Percentiles rank a stretch among this genome's conserved stretches.
Evolutionary conservation across 23 tunicate genomes (phyloP).

Genomic region (Ascidia mentula): DNA sequence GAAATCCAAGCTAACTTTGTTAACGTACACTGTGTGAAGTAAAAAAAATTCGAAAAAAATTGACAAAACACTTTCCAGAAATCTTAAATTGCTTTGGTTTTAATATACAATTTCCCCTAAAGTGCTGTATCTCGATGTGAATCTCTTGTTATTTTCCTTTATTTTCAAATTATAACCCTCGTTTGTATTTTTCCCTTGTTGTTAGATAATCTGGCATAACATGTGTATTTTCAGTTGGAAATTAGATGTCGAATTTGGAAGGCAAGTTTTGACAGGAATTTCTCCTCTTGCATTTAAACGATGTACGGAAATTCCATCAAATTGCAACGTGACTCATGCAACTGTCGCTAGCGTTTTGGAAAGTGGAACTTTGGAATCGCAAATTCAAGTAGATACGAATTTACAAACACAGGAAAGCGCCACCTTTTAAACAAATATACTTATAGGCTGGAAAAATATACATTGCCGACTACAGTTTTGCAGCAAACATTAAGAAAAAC

Average conservation of each 20-base stretch:
- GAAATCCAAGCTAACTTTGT: no score
- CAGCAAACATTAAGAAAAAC: conserved; percentile 11
- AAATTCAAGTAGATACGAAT: conserved; percentile 34
- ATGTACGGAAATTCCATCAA: conserved; percentile 35
- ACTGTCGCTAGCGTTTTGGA: conserved; percentile 2
- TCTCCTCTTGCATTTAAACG: conserved; percentile 25
- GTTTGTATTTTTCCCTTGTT: no score
- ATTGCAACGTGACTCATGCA: conserved; percentile 32
- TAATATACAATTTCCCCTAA: no score
- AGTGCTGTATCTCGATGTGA: not conserved
- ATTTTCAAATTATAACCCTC: not conserved
- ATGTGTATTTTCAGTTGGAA: no score
- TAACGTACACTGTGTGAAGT: no score
- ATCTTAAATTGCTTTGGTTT: no score
- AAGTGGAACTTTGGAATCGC: conserved; percentile 25
- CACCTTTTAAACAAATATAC: not conserved
- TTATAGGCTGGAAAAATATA: conserved; percentile 45
- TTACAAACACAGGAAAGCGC: not conserved
- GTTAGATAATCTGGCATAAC: no score
- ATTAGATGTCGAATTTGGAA: conserved; percentile 61
- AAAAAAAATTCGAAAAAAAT: no score
- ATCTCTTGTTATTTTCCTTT: not conserved
- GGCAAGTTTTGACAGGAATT: conserved; percentile 68
- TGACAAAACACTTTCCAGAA: no score
- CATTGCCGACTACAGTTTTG: conserved; percentile 27